phyloP scores from a whole-genome alignment of 2,113 vertebrate species.

The Paradoxurus hermaphroditus region DNA sequence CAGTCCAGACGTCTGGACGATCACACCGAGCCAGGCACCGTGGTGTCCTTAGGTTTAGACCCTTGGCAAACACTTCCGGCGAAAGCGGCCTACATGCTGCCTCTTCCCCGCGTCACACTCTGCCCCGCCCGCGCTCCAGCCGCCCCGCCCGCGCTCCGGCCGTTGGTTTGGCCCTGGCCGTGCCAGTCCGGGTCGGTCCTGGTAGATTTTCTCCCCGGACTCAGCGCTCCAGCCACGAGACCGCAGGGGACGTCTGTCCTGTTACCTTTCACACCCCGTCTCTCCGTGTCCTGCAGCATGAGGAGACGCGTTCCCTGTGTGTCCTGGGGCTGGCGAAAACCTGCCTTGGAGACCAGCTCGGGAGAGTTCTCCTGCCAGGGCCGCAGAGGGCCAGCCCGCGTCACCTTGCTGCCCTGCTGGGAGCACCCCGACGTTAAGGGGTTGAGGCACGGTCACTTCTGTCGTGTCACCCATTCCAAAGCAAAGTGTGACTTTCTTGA shows the following conservation, averaged over 20 bases:
- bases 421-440: too few species aligned
- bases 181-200: neutral
- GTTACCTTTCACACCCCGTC: neutral
- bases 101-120: neutral
- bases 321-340: neutral
- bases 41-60: neutral
- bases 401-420: neutral
- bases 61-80: neutral
- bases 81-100: neutral
- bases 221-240: fast-evolving
- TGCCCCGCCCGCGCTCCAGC: too few species aligned
- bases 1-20: neutral
- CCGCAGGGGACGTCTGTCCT: neutral
- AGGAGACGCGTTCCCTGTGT: neutral
- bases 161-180: neutral
- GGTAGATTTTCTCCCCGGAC: neutral
- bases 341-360: neutral
- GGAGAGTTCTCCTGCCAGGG: neutral
- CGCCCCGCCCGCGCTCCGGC: too few species aligned
- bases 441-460: fast-evolving
- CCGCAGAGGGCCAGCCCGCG: fast-evolving
- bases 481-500: neutral
- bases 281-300: neutral
- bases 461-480: neutral
- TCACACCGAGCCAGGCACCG: neutral